Conservation (phyloP, 2,888 invertebrate genomes). For the Leptothorax acervorum region DNA sequence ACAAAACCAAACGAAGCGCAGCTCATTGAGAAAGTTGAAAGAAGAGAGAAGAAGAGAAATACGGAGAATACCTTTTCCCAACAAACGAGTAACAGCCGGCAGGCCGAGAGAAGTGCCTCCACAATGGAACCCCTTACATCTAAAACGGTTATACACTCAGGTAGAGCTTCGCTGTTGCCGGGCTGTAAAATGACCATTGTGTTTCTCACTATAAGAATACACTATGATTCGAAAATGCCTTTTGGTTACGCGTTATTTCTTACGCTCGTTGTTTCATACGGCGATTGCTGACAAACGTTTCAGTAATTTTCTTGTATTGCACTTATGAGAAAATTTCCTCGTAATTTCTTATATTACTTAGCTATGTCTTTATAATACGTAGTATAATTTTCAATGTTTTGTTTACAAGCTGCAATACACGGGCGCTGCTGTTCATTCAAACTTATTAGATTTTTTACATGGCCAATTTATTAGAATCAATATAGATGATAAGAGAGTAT, state of each 20-base stretch:
- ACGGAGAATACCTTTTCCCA: constrained; percentile 43
- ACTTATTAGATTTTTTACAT: neutral
- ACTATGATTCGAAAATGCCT: neutral
- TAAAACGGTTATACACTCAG: constrained; percentile 55
- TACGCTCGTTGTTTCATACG: constrained; percentile 2
- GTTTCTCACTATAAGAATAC: constrained; percentile 62
- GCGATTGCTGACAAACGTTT: constrained; percentile 6
- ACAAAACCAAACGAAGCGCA: constrained; percentile 10
- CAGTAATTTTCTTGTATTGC: neutral
- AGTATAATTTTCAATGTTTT: neutral
- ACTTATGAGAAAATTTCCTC: neutral
- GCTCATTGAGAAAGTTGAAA: constrained; percentile 31
- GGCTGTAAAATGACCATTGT: constrained; percentile 61
- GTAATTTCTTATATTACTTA: neutral
- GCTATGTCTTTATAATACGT: too few relatives aligned
- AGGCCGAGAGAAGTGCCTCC: constrained; percentile 63
- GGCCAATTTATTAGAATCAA: neutral
- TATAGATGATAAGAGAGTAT: neutral
- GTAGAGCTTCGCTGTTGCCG: constrained; percentile 51
- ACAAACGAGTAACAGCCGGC: constrained; percentile 57
- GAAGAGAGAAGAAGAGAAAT: neutral
- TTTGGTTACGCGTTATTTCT: constrained; percentile 36
- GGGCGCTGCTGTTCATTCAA: neutral
- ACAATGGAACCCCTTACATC: constrained; percentile 54
- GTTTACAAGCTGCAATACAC: neutral